Evolutionary conservation across 35 echinoderm and acorn worm species (phyloP).

Genomic region (Heliocidaris tuberculata): DNA sequence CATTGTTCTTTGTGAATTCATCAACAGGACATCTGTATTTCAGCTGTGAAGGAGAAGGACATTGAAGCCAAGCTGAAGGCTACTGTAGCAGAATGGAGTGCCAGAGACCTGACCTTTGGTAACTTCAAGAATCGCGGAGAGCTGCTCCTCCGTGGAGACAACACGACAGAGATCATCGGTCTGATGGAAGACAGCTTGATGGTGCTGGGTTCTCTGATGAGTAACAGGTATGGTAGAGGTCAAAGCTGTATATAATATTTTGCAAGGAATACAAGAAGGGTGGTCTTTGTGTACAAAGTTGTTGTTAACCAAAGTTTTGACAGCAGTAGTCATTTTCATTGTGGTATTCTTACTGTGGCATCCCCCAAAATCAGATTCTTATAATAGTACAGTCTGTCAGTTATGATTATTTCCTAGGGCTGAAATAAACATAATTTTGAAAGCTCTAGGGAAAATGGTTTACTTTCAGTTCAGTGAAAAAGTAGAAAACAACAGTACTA

Average conservation of each 20-base stretch:
- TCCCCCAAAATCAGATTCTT: too few species aligned
- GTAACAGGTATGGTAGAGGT: constrained; percentile 76
- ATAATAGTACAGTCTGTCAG: too few species aligned
- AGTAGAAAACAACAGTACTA: too few species aligned
- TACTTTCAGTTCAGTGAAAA: too few species aligned
- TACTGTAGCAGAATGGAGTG: constrained; percentile 94
- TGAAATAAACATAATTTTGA: too few species aligned
- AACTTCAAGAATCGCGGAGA: constrained; percentile 99
- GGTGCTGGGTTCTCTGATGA: constrained; percentile 95
- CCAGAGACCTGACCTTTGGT: constrained; percentile 81
- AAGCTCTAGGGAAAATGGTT: too few species aligned
- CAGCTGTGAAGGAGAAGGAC: constrained; percentile 99
- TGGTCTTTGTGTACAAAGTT: too few species aligned
- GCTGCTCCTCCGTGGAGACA: constrained; percentile 94
- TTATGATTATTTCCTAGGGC: too few species aligned
- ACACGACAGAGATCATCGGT: constrained; percentile 91
- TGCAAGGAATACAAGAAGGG: too few species aligned
- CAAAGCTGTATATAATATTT: not conserved
- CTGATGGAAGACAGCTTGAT: constrained; percentile 98
- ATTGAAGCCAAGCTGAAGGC: constrained; percentile 98
- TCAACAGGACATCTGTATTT: constrained; percentile 94
- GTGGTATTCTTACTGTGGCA: too few species aligned
- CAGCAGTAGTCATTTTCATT: not conserved
- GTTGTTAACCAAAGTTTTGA: not conserved
- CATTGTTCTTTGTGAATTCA: too few species aligned